Base-by-base conservation (phyloP, 1,140 invertebrate genomes). In the Ceratosolen solmsi region DNA sequence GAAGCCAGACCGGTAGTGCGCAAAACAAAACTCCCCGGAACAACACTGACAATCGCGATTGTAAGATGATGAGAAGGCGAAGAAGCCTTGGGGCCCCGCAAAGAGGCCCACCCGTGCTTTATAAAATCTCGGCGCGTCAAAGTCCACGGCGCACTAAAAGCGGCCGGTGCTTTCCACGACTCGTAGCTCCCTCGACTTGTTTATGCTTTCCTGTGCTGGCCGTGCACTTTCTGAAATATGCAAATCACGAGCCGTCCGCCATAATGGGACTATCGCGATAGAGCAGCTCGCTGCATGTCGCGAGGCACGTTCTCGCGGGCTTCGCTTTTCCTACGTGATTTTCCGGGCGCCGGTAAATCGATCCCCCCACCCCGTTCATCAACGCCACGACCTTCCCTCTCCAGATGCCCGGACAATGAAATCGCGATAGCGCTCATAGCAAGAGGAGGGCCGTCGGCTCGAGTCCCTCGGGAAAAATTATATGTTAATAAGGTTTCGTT, bases 241-340 rank as follows among this genome's bases (percentile, higher is more conserved):
- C 89, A 89, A 89, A 89, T 89, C 88, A 85, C 86, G 87, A 89
- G 86, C n/a, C n/a, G n/a, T 88, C 85, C 87, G 86, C 65, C 87
- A 89, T 89, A 89, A 89, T 89, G 86, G 88, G 85, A 87, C 88
- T 89, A 89, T 89, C 88, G 88, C 87, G 86, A 86, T 85, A 85
- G 81, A 76, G n/a, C 63, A 30, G 49, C 46, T 11, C 30, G 30
- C 30, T 15, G 27, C 51, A 15, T 15, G 51, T 17, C 11, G 20
- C 17, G 13, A 15, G 9, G 51, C 5, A 15, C 20, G n/a, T n/a
- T 13, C 54, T 30, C 5, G 5, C 46, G 46, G 27, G 30, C 25
- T 56, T 49, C 5, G 20, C 33, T 80, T 73, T 73, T 33, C 41
- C 22, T 72, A 49, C 56, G 36, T 63, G 54, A 80, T 54, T 84